Base-by-base conservation (phyloP, 2,113 vertebrate species). In the Azemiops feae region DNA sequence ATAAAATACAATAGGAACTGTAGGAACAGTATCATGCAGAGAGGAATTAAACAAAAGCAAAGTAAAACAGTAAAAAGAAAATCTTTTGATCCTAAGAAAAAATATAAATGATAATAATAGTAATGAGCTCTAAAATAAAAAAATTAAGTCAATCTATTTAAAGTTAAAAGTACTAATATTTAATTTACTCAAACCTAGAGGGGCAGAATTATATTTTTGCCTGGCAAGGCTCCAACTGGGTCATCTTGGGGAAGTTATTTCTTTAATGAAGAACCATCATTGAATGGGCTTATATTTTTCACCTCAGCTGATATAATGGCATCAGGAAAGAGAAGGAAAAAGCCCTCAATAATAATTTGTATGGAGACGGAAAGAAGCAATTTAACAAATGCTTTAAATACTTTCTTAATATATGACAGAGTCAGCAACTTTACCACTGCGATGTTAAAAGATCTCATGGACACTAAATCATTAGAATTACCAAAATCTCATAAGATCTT, bases 311-410 rank as follows among this genome's bases (percentile, higher is more conserved):
- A 7, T 16, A 74, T 39, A 20, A 34, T 7, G 2, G 18, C 69
- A 20, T 18, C 18, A 81, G 69, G 69, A 81, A 22, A 81, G 34
- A 39, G 18, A 39, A 39, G 34, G 69, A 34, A 39, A 81, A 81
- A 39, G 3, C 18, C 69, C 34, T 39, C 18, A 39, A 34, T 81
- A 34, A 81, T 39, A 39, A 81, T 81, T 39, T 81, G 6, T 22
- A 9, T 81, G 18, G 18, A 22, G 34, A 81, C 1, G 7, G 0
- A 0, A 0, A 47, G 25, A 74, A 2, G 12, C 89, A 43, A 39
- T 86, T 39, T 25, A 74, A 9, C 8, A 55, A 88, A 87, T 69
- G 89, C 39, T 81, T 81, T 81, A 81, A 88, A 4, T n/a, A 14
- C 4, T 23, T 91, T 91, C 39, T 47, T 1, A 14, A 57, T 55